Percentiles rank a stretch among this genome's conserved stretches.
These are phyloP conservation scores for Nothocercus nigrocapillus DNA, from an alignment of 2,113 vertebrate genomes.

Conservation along the genomic window DNA sequence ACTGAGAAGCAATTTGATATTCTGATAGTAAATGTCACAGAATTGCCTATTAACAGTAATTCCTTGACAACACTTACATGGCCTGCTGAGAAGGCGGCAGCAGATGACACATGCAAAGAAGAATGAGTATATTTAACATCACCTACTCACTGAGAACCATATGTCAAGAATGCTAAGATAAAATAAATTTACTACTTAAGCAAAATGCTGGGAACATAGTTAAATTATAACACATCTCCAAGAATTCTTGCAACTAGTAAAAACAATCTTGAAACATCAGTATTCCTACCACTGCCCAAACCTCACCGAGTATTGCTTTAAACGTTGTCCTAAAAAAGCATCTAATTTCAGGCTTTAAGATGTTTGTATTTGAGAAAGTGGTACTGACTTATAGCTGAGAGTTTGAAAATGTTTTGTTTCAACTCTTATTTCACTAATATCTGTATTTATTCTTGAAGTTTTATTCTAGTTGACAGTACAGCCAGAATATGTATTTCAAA, in stretches of 20 bases:
- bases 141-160: not conserved
- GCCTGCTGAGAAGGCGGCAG: not conserved
- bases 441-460: not conserved
- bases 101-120: not conserved
- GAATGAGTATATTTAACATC: not conserved
- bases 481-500: not conserved
- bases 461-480: not conserved
- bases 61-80: not conserved
- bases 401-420: not conserved
- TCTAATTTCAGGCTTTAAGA: not conserved
- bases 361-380: not conserved
- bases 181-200: not conserved
- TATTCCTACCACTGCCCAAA: not conserved
- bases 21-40: not conserved
- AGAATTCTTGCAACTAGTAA: not conserved
- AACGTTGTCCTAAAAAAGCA: not conserved
- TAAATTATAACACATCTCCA: not conserved
- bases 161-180: fast-evolving
- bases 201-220: not conserved
- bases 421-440: not conserved
- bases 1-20: not conserved
- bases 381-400: not conserved
- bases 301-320: not conserved
- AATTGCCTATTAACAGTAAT: fast-evolving
- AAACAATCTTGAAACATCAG: not conserved